Conservation (phyloP, 2,888 invertebrate species). For the Onthophagus sagittarius region DNA sequence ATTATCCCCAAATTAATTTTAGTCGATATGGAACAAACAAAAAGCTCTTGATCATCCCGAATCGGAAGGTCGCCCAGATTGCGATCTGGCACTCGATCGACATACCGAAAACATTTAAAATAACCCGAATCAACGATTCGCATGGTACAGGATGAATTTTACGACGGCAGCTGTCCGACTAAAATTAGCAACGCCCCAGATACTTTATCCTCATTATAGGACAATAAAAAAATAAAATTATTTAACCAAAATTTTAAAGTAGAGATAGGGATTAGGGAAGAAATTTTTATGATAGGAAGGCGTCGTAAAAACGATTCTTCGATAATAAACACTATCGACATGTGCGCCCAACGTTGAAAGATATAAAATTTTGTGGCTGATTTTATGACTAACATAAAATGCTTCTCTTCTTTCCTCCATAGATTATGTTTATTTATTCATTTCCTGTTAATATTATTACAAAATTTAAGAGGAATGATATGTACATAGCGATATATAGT, state of each 20-base stretch:
- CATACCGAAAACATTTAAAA: background rate
- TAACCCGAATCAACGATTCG: background rate
- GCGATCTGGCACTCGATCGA: background rate
- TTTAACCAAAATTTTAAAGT: background rate
- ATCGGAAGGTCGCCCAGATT: background rate
- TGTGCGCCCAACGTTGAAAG: background rate
- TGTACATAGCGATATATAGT: no score
- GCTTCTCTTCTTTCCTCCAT: background rate
- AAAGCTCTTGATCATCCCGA: no score
- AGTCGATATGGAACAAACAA: background rate
- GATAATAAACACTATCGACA: background rate
- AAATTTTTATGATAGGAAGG: background rate
- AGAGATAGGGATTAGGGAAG: background rate
- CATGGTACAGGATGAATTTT: background rate
- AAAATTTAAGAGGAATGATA: no score
- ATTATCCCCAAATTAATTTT: background rate
- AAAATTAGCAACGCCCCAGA: background rate
- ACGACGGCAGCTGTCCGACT: background rate
- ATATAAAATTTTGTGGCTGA: background rate
- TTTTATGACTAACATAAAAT: background rate
- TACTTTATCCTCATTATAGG: background rate
- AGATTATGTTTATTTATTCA: background rate
- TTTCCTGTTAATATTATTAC: background rate
- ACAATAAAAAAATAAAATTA: background rate
- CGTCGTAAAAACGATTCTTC: background rate